Base-by-base conservation (phyloP, 1,140 invertebrate species). In the Phthorimaea operculella region DNA sequence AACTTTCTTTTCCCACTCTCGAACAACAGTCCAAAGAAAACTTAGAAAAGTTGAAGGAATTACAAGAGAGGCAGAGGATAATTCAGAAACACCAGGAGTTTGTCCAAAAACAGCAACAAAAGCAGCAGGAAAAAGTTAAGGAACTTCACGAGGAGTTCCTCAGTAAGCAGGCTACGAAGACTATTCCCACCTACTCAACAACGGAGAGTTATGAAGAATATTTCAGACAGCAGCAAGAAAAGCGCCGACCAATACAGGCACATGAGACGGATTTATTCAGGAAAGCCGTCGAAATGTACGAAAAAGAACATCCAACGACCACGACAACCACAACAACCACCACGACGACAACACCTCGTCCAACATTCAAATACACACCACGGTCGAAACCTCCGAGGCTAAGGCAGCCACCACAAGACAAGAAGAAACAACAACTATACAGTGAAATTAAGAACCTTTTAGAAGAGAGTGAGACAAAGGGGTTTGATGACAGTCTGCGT, bases 21-120 rank as follows among this genome's bases (percentile, higher is more conserved):
- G 89, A 91, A 68, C 90, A 91, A 67, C 87, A 91, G 63, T 88
- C 90, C 6, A 87, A 91, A 60, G 72, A 89, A 58, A 89, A 90
- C 64, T 64, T 87, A 34, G 85, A 87, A 62, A 85, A 86, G 64
- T 63, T 89, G 9, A 88, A 87, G 58, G 88, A 86, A 66, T 74
- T 89, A 14, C 85, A 88, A 68, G 89, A 90, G 59, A 87, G 90
- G 52, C 89, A 90, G 63, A 86, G 89, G 54, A 87, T 91, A 9
- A 91, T 91, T 59, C 89, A 90, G 63, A 91, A 90, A 70, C 90
- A 91, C 59, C 90, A 90, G 67, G 88, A 90, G 58, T 91, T 90
- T 62, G 88, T 90, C 14, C 88, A 90, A 62, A 90, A 89, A 71
- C 89, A 91, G 66, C 90, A 90, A 60, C 89, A 90, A 66, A 90